Evolutionary conservation across 2,113 vertebrate species (phyloP).

Genomic region (Origma solitaria): DNA sequence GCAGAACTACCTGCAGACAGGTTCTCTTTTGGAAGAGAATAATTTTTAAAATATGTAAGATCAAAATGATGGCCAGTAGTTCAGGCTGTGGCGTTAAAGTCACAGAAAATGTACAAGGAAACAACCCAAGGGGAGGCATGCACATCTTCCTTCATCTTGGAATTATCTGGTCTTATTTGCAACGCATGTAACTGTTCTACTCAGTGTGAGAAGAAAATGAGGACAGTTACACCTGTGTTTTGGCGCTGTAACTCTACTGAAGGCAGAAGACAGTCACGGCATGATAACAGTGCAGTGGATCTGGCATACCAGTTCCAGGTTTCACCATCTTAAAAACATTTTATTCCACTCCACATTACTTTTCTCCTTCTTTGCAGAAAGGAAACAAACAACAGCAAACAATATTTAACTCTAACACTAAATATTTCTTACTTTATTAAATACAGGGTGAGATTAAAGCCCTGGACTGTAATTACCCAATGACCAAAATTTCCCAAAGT

Average conservation of each 20-base stretch:
- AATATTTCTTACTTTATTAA: background rate
- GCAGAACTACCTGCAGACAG: background rate
- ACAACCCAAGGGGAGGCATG: background rate
- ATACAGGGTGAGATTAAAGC: background rate
- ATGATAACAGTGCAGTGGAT: fast-evolving
- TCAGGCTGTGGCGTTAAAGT: background rate
- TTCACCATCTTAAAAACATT: background rate
- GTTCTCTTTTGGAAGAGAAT: background rate
- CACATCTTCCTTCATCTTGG: background rate
- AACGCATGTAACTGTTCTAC: background rate
- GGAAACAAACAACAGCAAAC: background rate
- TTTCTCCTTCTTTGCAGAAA: background rate
- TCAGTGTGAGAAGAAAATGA: background rate
- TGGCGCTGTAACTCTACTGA: background rate
- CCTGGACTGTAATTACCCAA: background rate
- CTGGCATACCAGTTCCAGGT: background rate
- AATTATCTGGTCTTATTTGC: background rate
- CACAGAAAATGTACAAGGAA: background rate
- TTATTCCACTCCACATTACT: background rate
- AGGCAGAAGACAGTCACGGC: background rate
- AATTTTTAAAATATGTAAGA: background rate
- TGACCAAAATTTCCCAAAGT: background rate
- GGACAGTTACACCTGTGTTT: background rate
- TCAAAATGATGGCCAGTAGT: background rate
- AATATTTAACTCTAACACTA: background rate